These are phyloP conservation scores for Dicrostonyx torquatus DNA, from an alignment of 2,797 vertebrate species.

Conservation along the genomic window DNA sequence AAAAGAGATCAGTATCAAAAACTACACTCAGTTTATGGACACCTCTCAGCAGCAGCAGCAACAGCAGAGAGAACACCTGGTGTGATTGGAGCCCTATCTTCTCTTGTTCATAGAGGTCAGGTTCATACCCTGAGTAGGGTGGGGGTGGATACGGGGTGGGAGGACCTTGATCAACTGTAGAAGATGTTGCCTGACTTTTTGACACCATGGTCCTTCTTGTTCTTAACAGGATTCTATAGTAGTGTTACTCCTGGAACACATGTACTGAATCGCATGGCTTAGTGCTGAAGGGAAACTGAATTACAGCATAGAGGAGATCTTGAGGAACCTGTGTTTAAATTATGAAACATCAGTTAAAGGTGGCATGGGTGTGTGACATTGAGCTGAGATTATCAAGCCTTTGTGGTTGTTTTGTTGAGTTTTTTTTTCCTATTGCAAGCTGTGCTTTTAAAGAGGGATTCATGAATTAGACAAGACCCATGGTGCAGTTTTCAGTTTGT, in stretches of 20 bases:
- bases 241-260: conserved; percentile 56
- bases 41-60: not conserved
- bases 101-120: not conserved
- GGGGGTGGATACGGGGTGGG: not conserved
- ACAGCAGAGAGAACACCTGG: not conserved
- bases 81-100: not conserved
- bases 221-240: conserved; percentile 18
- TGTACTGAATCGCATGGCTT: conserved; percentile 7
- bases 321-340: conserved; percentile 62
- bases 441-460: conserved; percentile 73
- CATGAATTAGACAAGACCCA: conserved; percentile 61
- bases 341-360: conserved; percentile 54
- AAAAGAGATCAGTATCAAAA: not conserved
- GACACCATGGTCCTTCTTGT: not conserved
- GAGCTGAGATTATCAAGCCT: conserved; percentile 63
- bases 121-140: not conserved
- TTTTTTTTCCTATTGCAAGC: conserved; percentile 63
- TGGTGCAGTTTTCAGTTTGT: conserved; percentile 64
- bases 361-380: conserved; percentile 35
- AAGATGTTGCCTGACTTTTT: not conserved
- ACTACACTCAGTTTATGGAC: not conserved
- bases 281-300: conserved; percentile 70
- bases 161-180: not conserved
- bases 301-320: not conserved
- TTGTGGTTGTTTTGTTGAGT: conserved; percentile 42